These are phyloP conservation scores for Oreochromis tanganicae DNA, from an alignment of 2,113 vertebrate genomes.

Conservation along the genomic window DNA sequence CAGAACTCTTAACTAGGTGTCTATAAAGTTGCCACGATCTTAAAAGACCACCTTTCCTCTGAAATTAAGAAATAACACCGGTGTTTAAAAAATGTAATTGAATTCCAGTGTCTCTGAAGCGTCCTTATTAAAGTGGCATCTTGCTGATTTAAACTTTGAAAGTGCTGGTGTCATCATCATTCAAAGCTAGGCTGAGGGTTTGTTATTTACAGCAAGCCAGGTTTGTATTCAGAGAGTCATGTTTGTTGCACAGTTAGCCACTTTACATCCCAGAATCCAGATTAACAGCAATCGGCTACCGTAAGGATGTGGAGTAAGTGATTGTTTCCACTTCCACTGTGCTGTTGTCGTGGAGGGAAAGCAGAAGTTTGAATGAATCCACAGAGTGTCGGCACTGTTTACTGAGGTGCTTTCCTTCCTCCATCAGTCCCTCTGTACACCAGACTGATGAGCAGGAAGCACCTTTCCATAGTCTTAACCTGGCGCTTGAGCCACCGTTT, in stretches of 20 bases:
- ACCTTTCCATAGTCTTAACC: neutral
- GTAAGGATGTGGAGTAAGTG: neutral
- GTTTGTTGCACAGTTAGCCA: neutral
- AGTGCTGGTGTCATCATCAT: neutral
- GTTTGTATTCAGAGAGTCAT: neutral
- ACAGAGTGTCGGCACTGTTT: constrained; percentile 21
- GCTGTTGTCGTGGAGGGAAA: neutral
- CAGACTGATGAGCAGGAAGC: neutral
- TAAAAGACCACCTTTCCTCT: neutral
- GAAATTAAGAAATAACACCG: neutral
- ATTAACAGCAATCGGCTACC: neutral
- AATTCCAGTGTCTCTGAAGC: neutral
- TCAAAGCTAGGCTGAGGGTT: neutral
- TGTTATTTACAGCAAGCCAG: neutral
- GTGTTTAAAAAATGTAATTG: neutral
- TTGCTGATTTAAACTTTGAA: neutral
- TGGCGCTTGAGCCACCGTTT: neutral
- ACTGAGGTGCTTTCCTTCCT: constrained; percentile 46
- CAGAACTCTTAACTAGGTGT: neutral
- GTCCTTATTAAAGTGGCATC: neutral
- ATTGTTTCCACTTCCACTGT: constrained; percentile 4
- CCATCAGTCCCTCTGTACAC: neutral
- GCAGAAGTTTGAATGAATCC: constrained; percentile 16
- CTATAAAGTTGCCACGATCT: neutral
- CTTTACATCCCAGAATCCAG: neutral